Base-by-base conservation (phyloP, 2,113 vertebrate species). In the Brienomyrus brachyistius region DNA sequence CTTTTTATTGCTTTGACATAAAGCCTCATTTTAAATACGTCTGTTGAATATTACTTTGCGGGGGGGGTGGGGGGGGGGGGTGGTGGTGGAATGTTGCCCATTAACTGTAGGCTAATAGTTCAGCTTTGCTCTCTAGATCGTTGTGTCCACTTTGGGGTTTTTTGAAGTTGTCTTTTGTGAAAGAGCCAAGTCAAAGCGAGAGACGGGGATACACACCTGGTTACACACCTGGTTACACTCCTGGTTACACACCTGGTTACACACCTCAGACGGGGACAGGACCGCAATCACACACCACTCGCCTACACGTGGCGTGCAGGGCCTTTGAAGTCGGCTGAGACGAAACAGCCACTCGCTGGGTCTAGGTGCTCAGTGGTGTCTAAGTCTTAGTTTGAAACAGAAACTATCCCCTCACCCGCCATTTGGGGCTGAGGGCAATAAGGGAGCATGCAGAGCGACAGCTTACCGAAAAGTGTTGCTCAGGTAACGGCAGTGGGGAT, bases 291-390 rank as follows among this genome's bases (percentile, higher is more conserved):
- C 52, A 80, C 15, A 8, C 15, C 27, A 21, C 54, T 56, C 54
- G 27, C 70, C 50, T 82, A 3, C 19, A 40, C 35, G 43, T 11
- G 80, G 80, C 17, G 50, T 1, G 1, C 19, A 1, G 66, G 50
- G 89, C 80, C 89, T 85, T 59, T 85, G 80, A 84, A 84, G 80
- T 5, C 13, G 43, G 13, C 40, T 0, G 23, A 48, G 52, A 31
- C 17, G 2, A 59, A 85, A 62, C 54, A 89, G 54, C 40, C 31
- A 62, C 23, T 62, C 21, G 54, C 48, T 62, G 43, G 52, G 52
- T 84, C 51, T 89, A n/a, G 52, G 77, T 23, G 6, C 45, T 89
- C 31, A 8, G 77, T 89, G 51, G 77, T 83, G 77, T 89, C 80
- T 89, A 21, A 80, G 31, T 8, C 19, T 40, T 19, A 52, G 88